A percentile compares a stretch with the other conserved stretches of the same genome.
These are phyloP conservation scores for Ptychoptera albimana DNA, from an alignment of 2,888 invertebrate genomes.

Conservation along the genomic window DNA sequence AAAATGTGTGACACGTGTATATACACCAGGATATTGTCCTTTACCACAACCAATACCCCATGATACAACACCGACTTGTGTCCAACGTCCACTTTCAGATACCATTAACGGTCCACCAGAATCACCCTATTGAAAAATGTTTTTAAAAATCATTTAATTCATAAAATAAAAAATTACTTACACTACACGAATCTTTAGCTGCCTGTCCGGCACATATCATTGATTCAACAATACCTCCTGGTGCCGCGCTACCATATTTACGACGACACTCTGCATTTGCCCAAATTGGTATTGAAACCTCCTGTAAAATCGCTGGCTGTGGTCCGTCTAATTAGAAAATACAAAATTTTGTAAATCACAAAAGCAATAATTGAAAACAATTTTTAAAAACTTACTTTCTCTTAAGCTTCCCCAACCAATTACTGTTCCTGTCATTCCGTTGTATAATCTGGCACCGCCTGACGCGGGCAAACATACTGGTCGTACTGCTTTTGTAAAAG, in stretches of 20 bases:
- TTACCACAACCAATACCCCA: constrained; percentile 89
- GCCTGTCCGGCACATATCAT: constrained; percentile 79
- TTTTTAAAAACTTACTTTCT: constrained; percentile 44
- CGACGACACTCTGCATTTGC: constrained; percentile 56
- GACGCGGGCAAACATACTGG: constrained; percentile 59
- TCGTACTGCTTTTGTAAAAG: constrained; percentile 51
- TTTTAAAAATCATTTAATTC: not conserved
- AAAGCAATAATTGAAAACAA: not conserved
- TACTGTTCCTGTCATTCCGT: constrained; percentile 59
- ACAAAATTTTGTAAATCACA: not conserved
- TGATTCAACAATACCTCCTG: constrained; percentile 75
- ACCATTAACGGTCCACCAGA: constrained; percentile 80
- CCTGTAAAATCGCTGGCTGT: constrained; percentile 64
- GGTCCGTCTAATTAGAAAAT: constrained; percentile 49
- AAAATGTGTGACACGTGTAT: constrained; percentile 69
- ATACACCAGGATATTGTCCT: constrained; percentile 82
- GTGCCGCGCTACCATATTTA: constrained; percentile 70
- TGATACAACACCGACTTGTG: constrained; percentile 74
- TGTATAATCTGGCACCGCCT: constrained; percentile 37
- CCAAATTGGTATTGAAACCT: constrained; percentile 75
- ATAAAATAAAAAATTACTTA: constrained; percentile 35
- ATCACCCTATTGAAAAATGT: constrained; percentile 46
- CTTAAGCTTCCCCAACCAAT: constrained; percentile 78
- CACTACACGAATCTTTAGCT: constrained; percentile 77
- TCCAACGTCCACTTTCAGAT: constrained; percentile 57